A percentile compares a stretch with the other conserved stretches of the same genome.
These are phyloP conservation scores for Plagodis dolabraria DNA, from an alignment of 2,888 invertebrate species.

Conservation along the genomic window DNA sequence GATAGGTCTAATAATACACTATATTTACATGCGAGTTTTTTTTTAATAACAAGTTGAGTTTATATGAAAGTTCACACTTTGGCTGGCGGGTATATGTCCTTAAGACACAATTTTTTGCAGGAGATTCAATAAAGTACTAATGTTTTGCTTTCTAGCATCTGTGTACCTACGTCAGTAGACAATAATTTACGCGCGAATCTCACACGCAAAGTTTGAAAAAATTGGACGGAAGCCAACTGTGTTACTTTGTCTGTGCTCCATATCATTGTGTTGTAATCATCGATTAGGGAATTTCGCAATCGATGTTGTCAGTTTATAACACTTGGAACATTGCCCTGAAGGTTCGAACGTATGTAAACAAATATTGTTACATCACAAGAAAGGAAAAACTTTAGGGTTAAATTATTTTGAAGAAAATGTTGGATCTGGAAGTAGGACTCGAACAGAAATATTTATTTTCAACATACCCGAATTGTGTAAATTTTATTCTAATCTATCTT, in stretches of 20 bases:
- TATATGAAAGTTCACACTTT: too few relatives aligned
- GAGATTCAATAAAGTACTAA: neutral
- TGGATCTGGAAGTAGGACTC: too few relatives aligned
- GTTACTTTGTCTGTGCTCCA: slow-evolving; percentile 30
- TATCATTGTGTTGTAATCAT: slow-evolving; percentile 22
- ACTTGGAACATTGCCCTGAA: slow-evolving; percentile 19
- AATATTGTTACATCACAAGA: slow-evolving; percentile 4
- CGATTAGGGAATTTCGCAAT: slow-evolving; percentile 23
- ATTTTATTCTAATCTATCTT: too few relatives aligned
- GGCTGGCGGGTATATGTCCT: too few relatives aligned
- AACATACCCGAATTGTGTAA: neutral
- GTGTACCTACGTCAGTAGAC: slow-evolving; percentile 36
- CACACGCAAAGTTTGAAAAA: slow-evolving; percentile 37
- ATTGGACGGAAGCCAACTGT: slow-evolving; percentile 54
- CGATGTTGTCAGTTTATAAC: slow-evolving; percentile 9
- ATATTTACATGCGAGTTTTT: too few relatives aligned
- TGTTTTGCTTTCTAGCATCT: slow-evolving; percentile 3
- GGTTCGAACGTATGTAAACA: slow-evolving; percentile 9
- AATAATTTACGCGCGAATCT: slow-evolving; percentile 36
- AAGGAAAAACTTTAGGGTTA: neutral
- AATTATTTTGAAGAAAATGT: too few relatives aligned
- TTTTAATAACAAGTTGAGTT: too few relatives aligned
- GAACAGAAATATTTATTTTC: too few relatives aligned
- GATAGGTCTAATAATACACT: too few relatives aligned
- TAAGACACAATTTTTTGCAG: neutral